Conservation (phyloP, 2,113 vertebrate genomes). For the Myotis brandtii region DNA sequence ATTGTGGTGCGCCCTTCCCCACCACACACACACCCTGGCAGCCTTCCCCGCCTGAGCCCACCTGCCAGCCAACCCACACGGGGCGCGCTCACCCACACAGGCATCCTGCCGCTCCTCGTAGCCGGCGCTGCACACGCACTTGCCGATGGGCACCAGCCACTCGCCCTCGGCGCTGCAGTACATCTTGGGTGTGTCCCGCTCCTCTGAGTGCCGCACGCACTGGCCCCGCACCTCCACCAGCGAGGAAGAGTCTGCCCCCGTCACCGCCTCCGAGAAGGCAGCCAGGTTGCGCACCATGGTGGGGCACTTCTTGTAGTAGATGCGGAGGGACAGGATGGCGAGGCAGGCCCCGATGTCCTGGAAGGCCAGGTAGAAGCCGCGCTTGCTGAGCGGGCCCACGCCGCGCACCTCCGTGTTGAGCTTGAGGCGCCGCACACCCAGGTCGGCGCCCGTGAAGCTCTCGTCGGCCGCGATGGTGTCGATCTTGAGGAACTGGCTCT, state of each 20-base stretch:
- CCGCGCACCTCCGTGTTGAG: constrained; percentile 97
- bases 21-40: accelerated
- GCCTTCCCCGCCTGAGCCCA: background rate
- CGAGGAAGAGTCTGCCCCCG: constrained; percentile 96
- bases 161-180: constrained; percentile 99
- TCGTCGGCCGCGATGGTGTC: constrained; percentile 98
- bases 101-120: constrained; percentile 94
- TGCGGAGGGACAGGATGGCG: constrained; percentile 93
- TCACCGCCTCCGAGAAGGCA: constrained; percentile 95
- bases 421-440: constrained; percentile 95
- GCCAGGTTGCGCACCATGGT: constrained; percentile 95
- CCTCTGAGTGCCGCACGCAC: constrained; percentile 95
- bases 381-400: constrained; percentile 92
- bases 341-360: constrained; percentile 98
- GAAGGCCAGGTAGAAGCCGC: constrained; percentile 97
- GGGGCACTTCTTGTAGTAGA: constrained; percentile 97
- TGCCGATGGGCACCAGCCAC: constrained; percentile 98
- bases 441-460: constrained; percentile 97
- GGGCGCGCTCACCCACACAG: constrained; percentile 91
- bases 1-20: accelerated
- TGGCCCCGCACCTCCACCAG: constrained; percentile 96
- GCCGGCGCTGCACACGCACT: constrained; percentile 96
- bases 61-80: background rate
- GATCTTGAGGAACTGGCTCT: constrained; percentile 96
- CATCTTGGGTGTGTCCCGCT: constrained; percentile 98